Base-by-base conservation (phyloP, 2,113 vertebrate genomes). In the Patagioenas fasciata region DNA sequence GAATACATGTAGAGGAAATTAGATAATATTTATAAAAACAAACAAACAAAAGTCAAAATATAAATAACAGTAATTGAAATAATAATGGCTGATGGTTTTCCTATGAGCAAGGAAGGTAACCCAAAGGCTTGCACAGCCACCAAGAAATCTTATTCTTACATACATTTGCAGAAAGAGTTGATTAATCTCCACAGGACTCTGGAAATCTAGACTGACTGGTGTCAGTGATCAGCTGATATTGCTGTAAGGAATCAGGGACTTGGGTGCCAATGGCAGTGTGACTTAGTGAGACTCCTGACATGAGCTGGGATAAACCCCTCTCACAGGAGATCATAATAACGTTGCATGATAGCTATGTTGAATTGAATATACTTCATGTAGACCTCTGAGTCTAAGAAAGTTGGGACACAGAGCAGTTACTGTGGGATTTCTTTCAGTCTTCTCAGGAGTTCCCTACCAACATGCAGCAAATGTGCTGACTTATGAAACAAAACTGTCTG, bases 381-480 rank as follows among this genome's bases (percentile, higher is more conserved):
- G 28, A 72, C 4, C 16, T 9, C 48, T 53, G 21, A 78, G 73
- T 10, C 12, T 66, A 29, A 71, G 56, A 71, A 62, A 89, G 8
- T 28, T 51, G 24, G 9, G 15, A 40, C 18, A 66, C 14, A 40
- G 81, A 79, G 5, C 8, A 2, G 13, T 56, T 62, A 23, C 8
- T 57, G 5, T 34, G 34, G 32, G 38, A 61, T 80, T 80, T 61
- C 54, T 91, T 78, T 13, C 34, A 48, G 23, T 13, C 34, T 86
- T 83, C 48, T 60, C 53, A 36, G 17, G 23, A 44, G 36, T 77
- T 91, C 62, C 32, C 6, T 20, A 25, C 18, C 53, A 44, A 62
- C 16, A 18, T 1, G 0, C 5, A 80, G 38, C 4, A 78, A 73
- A 61, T 0, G 0, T 44, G 31, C 10, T 44, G 40, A 66, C 18